Percentiles rank a stretch among this genome's conserved stretches.
These are phyloP conservation scores for Neoseiulus cucumeris DNA, from an alignment of 1,140 invertebrate genomes.

Conservation along the genomic window DNA sequence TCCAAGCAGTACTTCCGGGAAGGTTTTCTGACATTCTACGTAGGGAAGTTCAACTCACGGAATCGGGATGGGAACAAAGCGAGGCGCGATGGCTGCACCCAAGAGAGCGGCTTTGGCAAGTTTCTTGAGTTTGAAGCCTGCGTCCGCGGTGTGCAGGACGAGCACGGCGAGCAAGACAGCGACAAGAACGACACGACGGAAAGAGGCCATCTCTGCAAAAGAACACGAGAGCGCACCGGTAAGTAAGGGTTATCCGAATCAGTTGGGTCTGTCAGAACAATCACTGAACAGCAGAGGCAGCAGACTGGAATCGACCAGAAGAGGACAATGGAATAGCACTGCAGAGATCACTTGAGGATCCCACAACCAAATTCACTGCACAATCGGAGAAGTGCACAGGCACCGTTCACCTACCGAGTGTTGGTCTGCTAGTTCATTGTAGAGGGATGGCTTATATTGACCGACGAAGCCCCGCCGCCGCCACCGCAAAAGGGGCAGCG, in stretches of 20 bases:
- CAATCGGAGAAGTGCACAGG: background rate
- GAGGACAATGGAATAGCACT: no score
- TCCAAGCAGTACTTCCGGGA: no score
- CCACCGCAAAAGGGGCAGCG: background rate
- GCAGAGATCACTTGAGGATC: background rate
- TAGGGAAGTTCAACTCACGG: background rate
- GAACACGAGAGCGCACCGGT: background rate
- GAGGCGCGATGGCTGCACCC: background rate
- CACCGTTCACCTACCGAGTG: background rate
- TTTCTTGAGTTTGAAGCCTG: conserved; percentile 3
- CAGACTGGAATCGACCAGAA: no score
- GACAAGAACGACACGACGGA: conserved; percentile 8
- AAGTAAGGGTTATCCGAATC: background rate
- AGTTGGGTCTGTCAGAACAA: background rate
- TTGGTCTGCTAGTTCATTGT: background rate
- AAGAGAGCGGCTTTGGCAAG: background rate
- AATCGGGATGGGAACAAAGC: conserved; percentile 4
- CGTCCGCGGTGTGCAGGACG: background rate
- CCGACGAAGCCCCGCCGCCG: background rate
- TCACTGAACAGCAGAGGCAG: background rate
- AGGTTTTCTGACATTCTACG: background rate
- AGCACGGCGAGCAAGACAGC: background rate
- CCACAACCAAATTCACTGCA: background rate
- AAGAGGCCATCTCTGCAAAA: conserved; percentile 1
- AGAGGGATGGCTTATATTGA: background rate